Evolutionary conservation across 2,797 vertebrate species (phyloP), one percentile per base, ranked within the genome.

Genomic region (Cuculus canorus): DNA sequence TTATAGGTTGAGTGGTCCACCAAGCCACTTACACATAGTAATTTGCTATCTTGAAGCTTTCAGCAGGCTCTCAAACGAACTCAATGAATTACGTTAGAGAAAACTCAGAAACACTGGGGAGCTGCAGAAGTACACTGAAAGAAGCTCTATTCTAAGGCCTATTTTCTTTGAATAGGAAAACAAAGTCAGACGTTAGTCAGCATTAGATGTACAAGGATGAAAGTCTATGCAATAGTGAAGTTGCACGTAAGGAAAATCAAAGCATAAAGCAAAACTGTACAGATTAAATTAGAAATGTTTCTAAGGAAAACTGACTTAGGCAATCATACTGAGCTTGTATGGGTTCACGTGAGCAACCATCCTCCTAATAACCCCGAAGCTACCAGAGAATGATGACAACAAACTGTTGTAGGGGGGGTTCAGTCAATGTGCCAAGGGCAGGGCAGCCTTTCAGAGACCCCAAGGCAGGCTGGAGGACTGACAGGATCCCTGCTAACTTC

Each of bases 21-120:
- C 77, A 78, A 96, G 47, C 77, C 92, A 95, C 86, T 96, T 95
- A 94, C 17, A 83, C 66, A 84, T 92, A 89, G 59, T 84, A 57
- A 75, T 83, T 37, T 90, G 75, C 86, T 78, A 33, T 41, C 77
- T 56, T 61, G 78, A 82, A 94, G 90, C 93, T 95, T 95, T 93
- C 68, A 86, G 86, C 23, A 63, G 82, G 71, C 65, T 78, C 79
- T 80, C 71, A 89, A 85, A 93, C 39, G 63, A 93, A 33, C 48
- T 73, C 53, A 66, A 94, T 33, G 56, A 76, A 90, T 63, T 56
- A 90, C 86, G 92, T 84, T 32, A 88, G 66, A 24, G 75, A 78
- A 84, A 91, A 47, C 33, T 50, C 35, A 48, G 43, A 61, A 86
- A 73, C 91, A 70, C 27, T n/a, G 50, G 48, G 70, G 83, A 95